A percentile compares a stretch with the other conserved stretches of the same genome.
Conservation (phyloP, 2,113 vertebrate genomes). For the Cyanocitta stelleri region DNA sequence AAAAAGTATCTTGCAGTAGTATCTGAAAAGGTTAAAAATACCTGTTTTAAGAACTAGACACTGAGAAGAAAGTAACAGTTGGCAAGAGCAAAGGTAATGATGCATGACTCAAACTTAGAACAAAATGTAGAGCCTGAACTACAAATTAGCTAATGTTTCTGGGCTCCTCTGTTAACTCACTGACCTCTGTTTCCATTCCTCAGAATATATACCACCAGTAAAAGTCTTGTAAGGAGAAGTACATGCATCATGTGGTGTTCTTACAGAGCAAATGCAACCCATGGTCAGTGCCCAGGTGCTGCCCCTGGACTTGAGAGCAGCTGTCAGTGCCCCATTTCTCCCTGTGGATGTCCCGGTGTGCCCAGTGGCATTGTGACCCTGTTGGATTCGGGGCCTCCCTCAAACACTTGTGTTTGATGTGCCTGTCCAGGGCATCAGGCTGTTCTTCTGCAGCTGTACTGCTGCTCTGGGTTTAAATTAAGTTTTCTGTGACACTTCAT, state of each 20-base stretch:
- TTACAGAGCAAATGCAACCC: not conserved
- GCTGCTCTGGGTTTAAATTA: not conserved
- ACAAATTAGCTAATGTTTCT: constrained; percentile 29
- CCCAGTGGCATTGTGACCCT: not conserved
- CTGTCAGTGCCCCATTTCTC: not conserved
- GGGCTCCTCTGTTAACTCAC: not conserved
- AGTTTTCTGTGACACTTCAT: not conserved
- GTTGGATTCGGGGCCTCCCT: fast-evolving
- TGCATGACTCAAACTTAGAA: constrained; percentile 34
- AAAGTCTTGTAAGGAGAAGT: not conserved
- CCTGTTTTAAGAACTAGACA: not conserved
- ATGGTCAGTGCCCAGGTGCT: not conserved
- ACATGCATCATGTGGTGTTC: not conserved
- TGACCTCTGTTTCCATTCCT: not conserved
- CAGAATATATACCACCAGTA: not conserved
- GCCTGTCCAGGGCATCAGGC: not conserved
- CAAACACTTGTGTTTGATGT: not conserved
- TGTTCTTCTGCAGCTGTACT: not conserved
- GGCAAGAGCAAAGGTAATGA: constrained; percentile 53
- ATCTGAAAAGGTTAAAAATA: constrained; percentile 29
- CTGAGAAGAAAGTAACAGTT: not conserved
- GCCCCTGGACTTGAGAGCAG: not conserved
- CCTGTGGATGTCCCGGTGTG: not conserved
- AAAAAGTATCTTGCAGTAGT: not conserved
- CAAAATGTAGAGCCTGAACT: constrained; percentile 27